These are phyloP conservation scores for Carassius gibelio DNA, from an alignment of 2,113 vertebrate genomes.

Conservation along the genomic window DNA sequence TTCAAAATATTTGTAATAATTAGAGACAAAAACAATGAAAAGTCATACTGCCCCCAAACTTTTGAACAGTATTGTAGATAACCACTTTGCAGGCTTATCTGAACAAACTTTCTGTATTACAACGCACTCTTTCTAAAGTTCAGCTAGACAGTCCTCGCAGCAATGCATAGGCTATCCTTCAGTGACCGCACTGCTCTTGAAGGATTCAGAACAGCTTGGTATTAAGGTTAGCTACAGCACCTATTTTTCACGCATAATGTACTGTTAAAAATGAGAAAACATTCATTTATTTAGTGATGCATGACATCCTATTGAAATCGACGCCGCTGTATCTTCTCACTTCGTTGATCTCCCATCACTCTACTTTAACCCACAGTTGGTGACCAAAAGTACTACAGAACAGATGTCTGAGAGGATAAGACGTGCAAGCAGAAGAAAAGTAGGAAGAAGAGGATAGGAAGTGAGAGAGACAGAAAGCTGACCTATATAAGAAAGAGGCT, in stretches of 20 bases:
- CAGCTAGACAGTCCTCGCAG: background rate
- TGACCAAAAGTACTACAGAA: slow-evolving; percentile 35
- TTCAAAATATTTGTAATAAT: background rate
- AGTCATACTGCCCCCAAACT: background rate
- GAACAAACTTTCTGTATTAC: background rate
- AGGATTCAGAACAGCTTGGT: slow-evolving; percentile 11
- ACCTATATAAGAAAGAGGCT: slow-evolving; percentile 80
- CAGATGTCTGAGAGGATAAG: slow-evolving; percentile 46
- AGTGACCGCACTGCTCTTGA: background rate
- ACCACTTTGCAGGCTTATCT: background rate
- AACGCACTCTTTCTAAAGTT: background rate
- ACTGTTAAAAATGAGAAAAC: background rate
- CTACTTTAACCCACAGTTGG: slow-evolving; percentile 24
- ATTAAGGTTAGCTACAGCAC: background rate
- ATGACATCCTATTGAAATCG: background rate
- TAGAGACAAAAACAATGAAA: background rate
- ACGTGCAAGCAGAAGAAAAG: slow-evolving; percentile 34
- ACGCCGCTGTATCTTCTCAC: background rate
- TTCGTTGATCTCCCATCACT: background rate
- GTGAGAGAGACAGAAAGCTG: slow-evolving; percentile 67
- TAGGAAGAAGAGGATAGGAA: slow-evolving; percentile 55
- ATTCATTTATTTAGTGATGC: background rate
- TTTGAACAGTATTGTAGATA: background rate
- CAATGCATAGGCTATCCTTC: background rate
- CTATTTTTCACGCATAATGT: background rate